phyloP scores from a whole-genome alignment of 1,140 invertebrate species.

The Temnothorax nylanderi region DNA sequence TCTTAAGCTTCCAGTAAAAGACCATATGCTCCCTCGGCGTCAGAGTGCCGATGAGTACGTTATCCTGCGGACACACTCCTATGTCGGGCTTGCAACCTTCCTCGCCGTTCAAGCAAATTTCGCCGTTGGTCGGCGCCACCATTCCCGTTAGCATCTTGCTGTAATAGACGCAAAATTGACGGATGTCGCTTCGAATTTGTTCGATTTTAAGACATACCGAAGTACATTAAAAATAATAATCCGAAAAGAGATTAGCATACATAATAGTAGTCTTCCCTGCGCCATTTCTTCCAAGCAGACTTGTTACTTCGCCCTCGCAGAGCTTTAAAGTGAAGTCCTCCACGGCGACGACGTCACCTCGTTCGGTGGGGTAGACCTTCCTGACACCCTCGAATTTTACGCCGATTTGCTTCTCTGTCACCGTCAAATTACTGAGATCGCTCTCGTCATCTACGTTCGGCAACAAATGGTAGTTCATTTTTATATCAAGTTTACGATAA shows the following conservation, averaged over 20 bases:
- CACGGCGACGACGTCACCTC: constrained; percentile 86
- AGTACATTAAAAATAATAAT: not conserved
- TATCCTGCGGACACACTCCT: constrained; percentile 94
- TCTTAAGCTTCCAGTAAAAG: constrained; percentile 92
- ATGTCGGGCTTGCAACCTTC: constrained; percentile 84
- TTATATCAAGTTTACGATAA: not conserved
- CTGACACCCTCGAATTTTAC: constrained; percentile 84
- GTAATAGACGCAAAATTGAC: constrained; percentile 59
- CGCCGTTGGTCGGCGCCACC: constrained; percentile 86
- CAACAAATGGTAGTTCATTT: not conserved
- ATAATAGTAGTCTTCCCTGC: constrained; percentile 94
- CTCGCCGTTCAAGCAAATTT: constrained; percentile 85
- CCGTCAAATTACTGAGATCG: constrained; percentile 77
- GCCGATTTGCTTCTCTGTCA: constrained; percentile 83
- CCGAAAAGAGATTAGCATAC: constrained; percentile 83
- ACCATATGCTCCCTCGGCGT: constrained; percentile 93
- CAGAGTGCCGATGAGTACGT: constrained; percentile 93
- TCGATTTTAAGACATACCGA: not conserved
- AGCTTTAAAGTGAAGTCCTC: constrained; percentile 91
- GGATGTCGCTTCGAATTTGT: not conserved
- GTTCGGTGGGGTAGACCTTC: constrained; percentile 83
- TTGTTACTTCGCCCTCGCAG: constrained; percentile 88
- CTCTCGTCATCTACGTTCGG: constrained; percentile 74
- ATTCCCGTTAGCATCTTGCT: constrained; percentile 90
- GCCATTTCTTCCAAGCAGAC: constrained; percentile 93